A percentile compares a stretch with the other conserved stretches of the same genome.
These are phyloP conservation scores for Drosophila sordidapex DNA, from an alignment of 2,888 invertebrate genomes.

Conservation along the genomic window DNA sequence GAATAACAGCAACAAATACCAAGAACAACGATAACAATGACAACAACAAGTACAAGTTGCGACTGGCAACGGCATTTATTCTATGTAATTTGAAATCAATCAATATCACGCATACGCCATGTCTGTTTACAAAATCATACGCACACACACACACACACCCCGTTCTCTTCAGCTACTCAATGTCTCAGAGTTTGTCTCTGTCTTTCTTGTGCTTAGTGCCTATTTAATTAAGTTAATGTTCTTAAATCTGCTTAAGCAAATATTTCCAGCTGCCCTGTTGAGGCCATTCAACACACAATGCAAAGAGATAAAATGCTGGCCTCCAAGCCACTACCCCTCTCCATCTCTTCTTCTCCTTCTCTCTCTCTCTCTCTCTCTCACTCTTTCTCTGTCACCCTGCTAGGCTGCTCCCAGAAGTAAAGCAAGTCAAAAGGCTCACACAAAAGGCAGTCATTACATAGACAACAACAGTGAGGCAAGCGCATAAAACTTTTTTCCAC, in stretches of 20 bases:
- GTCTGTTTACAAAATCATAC: constrained; percentile 35
- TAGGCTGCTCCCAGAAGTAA: constrained; percentile 48
- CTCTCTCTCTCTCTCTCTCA: neutral
- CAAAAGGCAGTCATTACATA: constrained; percentile 78
- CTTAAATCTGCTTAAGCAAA: constrained; percentile 80
- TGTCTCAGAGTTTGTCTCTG: constrained; percentile 3
- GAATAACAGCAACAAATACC: constrained; percentile 7
- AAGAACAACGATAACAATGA: neutral
- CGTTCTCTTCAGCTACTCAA: neutral
- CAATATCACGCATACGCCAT: constrained; percentile 73
- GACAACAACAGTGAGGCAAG: constrained; percentile 50
- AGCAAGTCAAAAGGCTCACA: constrained; percentile 62
- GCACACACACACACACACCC: constrained; percentile 7
- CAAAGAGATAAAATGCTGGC: constrained; percentile 63
- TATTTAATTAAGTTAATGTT: constrained; percentile 81
- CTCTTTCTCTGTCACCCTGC: neutral
- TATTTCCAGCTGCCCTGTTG: constrained; percentile 64
- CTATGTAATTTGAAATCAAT: constrained; percentile 73
- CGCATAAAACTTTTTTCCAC: constrained; percentile 69
- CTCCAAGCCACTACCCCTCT: neutral
- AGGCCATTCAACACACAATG: constrained; percentile 75
- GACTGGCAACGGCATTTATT: constrained; percentile 69
- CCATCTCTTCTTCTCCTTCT: neutral
- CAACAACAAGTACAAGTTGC: constrained; percentile 13
- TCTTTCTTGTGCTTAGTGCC: constrained; percentile 68